These are phyloP conservation scores for Leptinotarsa defecta DNA, from an alignment of 1,140 invertebrate genomes.

Conservation along the genomic window DNA sequence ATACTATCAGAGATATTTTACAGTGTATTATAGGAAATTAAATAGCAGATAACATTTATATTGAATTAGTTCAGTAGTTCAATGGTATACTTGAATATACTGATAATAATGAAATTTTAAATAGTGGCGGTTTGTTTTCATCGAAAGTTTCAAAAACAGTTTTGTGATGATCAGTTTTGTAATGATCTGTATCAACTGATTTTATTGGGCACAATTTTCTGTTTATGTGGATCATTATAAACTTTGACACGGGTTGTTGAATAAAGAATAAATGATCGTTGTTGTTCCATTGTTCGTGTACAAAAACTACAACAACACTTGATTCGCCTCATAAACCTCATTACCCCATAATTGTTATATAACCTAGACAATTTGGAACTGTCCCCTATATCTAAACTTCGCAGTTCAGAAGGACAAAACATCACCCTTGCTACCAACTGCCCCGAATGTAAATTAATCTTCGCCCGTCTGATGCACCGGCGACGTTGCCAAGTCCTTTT, in stretches of 20 bases:
- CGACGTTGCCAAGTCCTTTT: conserved; percentile 8
- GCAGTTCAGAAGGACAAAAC: conserved; percentile 22
- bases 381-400: conserved; percentile 12
- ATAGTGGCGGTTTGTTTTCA: no score
- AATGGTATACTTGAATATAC: no score
- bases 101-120: no score
- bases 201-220: background rate
- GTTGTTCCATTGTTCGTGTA: conserved; percentile 3
- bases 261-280: background rate
- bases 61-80: no score
- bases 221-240: conserved; percentile 1
- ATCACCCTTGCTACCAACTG: conserved; percentile 17
- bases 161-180: background rate
- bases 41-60: no score
- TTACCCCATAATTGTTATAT: conserved; percentile 28
- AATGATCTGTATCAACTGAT: background rate
- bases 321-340: conserved; percentile 25
- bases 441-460: conserved; percentile 30
- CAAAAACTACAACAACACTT: conserved; percentile 20
- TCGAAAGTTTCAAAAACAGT: background rate
- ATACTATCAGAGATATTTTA: no score
- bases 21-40: no score
- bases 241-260: background rate
- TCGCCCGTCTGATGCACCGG: conserved; percentile 22
- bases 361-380: conserved; percentile 25